A percentile compares a stretch with the other conserved stretches of the same genome.
Conservation (phyloP, 2,113 vertebrate species). For the Gobius niger region DNA sequence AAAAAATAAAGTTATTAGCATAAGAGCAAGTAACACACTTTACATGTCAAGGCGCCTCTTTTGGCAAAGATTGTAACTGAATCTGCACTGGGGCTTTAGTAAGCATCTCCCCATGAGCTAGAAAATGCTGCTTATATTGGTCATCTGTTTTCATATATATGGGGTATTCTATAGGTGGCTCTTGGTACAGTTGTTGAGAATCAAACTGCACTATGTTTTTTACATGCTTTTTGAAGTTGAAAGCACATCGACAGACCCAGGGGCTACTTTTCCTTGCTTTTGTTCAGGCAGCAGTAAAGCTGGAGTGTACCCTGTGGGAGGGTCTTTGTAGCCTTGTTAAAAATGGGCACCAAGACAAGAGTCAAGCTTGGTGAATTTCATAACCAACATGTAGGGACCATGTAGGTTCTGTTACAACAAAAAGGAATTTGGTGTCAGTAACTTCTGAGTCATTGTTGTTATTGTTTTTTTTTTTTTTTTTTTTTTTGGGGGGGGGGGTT, state of each 20-base stretch:
- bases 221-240: background rate
- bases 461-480: too few species aligned
- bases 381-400: conserved; percentile 27
- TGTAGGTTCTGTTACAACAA: too few species aligned
- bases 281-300: background rate
- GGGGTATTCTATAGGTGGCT: background rate
- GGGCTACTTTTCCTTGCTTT: conserved; percentile 10
- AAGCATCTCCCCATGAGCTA: background rate
- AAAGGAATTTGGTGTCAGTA: too few species aligned
- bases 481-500: too few species aligned
- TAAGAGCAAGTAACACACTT: conserved; percentile 2
- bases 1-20: conserved; percentile 16
- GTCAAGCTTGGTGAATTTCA: conserved; percentile 40
- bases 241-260: background rate
- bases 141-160: background rate
- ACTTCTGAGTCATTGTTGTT: too few species aligned
- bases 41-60: conserved; percentile 1
- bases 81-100: background rate
- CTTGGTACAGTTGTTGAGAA: background rate
- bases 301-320: conserved; percentile 5
- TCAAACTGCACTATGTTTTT: background rate
- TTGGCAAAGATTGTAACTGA: conserved; percentile 4
- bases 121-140: background rate
- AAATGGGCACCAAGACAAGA: conserved; percentile 37
- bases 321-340: conserved; percentile 20